These are phyloP conservation scores for Andrena minutula DNA, from an alignment of 2,888 invertebrate genomes.

Conservation along the genomic window DNA sequence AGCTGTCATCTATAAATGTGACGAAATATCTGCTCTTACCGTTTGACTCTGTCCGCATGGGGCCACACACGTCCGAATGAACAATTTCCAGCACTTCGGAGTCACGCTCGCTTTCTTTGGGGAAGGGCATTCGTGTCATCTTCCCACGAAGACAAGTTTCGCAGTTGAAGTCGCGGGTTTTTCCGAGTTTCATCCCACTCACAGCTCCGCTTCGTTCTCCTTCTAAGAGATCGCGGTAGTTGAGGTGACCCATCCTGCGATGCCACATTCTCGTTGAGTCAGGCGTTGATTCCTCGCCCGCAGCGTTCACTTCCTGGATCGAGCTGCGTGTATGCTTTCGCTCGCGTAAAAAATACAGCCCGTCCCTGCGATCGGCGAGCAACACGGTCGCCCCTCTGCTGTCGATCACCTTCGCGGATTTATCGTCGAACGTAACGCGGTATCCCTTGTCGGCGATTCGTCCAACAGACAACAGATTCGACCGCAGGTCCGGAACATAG, in stretches of 20 bases:
- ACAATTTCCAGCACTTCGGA: not conserved
- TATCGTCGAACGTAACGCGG: not conserved
- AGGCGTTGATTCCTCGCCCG: not conserved
- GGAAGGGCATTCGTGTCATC: not conserved
- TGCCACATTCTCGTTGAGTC: not conserved
- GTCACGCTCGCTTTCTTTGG: not conserved
- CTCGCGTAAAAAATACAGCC: not conserved
- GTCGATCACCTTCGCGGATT: not conserved
- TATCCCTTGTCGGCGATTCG: not conserved
- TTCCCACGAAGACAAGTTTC: constrained; percentile 7
- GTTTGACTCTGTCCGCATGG: not conserved
- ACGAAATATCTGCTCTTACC: not conserved
- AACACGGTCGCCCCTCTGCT: not conserved
- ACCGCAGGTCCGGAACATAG: not conserved
- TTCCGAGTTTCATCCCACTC: not conserved
- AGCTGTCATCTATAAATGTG: not conserved
- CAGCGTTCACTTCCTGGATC: not conserved
- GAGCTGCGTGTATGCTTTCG: not conserved
- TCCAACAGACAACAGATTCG: not conserved
- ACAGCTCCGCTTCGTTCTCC: not conserved
- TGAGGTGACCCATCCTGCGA: not conserved
- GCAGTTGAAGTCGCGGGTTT: not conserved
- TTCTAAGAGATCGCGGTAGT: not conserved
- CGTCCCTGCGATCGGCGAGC: not conserved
- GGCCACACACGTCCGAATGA: constrained; percentile 1